A percentile compares a stretch with the other conserved stretches of the same genome.
These are phyloP conservation scores for Mellilla xanthometata DNA, from an alignment of 2,888 invertebrate genomes.

Conservation along the genomic window DNA sequence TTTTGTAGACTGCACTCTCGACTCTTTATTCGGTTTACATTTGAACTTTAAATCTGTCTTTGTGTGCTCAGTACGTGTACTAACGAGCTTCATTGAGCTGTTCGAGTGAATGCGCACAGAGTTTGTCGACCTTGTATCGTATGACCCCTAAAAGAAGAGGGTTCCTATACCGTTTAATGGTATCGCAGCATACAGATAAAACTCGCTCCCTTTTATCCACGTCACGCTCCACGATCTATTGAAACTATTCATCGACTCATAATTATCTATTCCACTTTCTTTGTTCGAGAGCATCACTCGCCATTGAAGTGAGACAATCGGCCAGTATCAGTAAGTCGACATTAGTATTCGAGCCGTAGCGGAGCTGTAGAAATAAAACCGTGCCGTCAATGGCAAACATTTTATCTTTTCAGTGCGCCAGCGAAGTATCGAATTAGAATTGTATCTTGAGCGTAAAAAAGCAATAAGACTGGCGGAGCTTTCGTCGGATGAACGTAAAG, in stretches of 20 bases:
- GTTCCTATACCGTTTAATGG: slow-evolving; percentile 66
- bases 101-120: slow-evolving; percentile 62
- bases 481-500: slow-evolving; percentile 53
- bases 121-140: slow-evolving; percentile 66
- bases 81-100: slow-evolving; percentile 46
- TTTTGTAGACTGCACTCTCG: slow-evolving; percentile 20
- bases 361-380: slow-evolving; percentile 41
- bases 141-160: slow-evolving; percentile 69
- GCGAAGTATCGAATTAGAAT: slow-evolving; percentile 54
- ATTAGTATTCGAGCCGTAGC: slow-evolving; percentile 51
- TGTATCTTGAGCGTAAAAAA: slow-evolving; percentile 54
- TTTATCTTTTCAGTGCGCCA: slow-evolving; percentile 44
- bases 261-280: slow-evolving; percentile 29
- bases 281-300: slow-evolving; percentile 19
- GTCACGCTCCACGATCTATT: slow-evolving; percentile 61
- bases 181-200: slow-evolving; percentile 55
- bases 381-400: slow-evolving; percentile 52
- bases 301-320: slow-evolving; percentile 43
- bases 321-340: slow-evolving; percentile 38
- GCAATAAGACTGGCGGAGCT: slow-evolving; percentile 50
- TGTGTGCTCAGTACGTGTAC: slow-evolving; percentile 35
- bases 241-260: slow-evolving; percentile 43
- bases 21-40: slow-evolving; percentile 26
- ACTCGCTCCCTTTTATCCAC: slow-evolving; percentile 56
- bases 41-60: slow-evolving; percentile 43